Base-by-base conservation (phyloP, 2,113 vertebrate genomes). In the Equus przewalskii region DNA sequence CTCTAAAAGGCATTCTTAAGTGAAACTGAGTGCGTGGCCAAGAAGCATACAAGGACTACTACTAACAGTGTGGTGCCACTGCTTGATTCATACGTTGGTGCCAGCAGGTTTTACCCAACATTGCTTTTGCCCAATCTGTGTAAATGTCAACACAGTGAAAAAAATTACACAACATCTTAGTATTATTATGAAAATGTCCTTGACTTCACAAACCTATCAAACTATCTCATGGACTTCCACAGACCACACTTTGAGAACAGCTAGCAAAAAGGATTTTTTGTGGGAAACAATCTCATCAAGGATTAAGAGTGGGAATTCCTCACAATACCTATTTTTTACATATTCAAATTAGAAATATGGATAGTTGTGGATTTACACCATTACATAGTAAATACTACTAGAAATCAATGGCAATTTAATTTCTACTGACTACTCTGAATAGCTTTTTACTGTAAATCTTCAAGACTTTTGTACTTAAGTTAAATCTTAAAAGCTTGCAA, bases 401-500 rank as follows among this genome's bases (percentile, higher is more conserved):
- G 75, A 94, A 87, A 72, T 54, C n/a, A 91, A 88, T 41, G 30
- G 15, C 51, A 56, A 70, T 67, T 46, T 79, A 73, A 97, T 76
- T 28, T 62, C 33, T 93, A 97, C 67, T 93, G 18, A 44, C 93
- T 49, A 67, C 36, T 85, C 84, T 84, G 73, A 80, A 93, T 22
- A 67, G 19, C 19, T 85, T 85, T 96, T 79, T 92, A 33, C 30
- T 67, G 0, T 70, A 44, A 72, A 56, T 82, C 14, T 75, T 41
- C 33, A 56, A 41, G 58, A 80, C 75, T 49, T 84, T 64, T 62
- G 56, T 28, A 67, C 62, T 90, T 41, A 91, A 95, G 62, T 78
- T 93, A 88, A 95, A 95, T 21, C 72, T 80, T 88, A 51, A 94
- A 87, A 83, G 24, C n/a, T 44, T 86, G 15, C 33, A 91, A 91